Evolutionary conservation across 2,888 invertebrate species (phyloP).

Genomic region (Sinhomidia bicolor): DNA sequence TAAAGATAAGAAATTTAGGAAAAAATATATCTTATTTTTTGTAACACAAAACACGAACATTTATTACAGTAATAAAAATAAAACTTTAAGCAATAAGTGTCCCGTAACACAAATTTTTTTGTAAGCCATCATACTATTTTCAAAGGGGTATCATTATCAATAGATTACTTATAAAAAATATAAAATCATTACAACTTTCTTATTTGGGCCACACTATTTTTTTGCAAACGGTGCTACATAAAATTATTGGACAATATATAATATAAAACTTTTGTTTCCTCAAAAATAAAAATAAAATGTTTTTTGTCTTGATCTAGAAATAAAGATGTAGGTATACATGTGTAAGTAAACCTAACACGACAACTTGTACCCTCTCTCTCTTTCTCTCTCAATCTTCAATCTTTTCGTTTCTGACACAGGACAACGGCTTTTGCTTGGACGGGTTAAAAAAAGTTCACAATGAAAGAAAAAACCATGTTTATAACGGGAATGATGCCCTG

Average conservation of each 20-base stretch:
- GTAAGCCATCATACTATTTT: constrained; percentile 22
- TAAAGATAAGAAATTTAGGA: neutral
- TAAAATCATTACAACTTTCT: constrained; percentile 16
- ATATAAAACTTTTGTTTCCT: too few species aligned
- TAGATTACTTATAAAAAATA: constrained; percentile 1
- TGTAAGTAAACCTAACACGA: neutral
- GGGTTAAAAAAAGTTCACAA: constrained; percentile 58
- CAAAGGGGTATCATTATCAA: constrained; percentile 23
- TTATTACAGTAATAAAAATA: constrained; percentile 70
- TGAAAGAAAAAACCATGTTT: constrained; percentile 49
- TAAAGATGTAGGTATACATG: neutral
- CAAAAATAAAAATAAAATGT: neutral
- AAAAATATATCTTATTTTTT: constrained; percentile 9
- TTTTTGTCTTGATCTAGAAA: neutral
- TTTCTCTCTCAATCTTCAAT: neutral
- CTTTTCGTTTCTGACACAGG: constrained; percentile 18
- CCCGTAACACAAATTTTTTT: constrained; percentile 60
- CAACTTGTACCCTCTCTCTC: neutral
- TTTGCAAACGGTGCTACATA: constrained; percentile 31
- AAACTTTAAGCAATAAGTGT: constrained; percentile 66
- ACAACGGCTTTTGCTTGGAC: constrained; percentile 26
- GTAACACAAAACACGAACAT: constrained; percentile 39
- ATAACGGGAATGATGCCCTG: constrained; percentile 69
- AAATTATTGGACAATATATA: constrained; percentile 19
- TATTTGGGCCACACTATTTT: constrained; percentile 18